Percentiles rank a stretch among this genome's conserved stretches.
phyloP scores from a whole-genome alignment of 37 sponge, comb jelly and placozoan genomes.

The Mnemiopsis leidyi region DNA sequence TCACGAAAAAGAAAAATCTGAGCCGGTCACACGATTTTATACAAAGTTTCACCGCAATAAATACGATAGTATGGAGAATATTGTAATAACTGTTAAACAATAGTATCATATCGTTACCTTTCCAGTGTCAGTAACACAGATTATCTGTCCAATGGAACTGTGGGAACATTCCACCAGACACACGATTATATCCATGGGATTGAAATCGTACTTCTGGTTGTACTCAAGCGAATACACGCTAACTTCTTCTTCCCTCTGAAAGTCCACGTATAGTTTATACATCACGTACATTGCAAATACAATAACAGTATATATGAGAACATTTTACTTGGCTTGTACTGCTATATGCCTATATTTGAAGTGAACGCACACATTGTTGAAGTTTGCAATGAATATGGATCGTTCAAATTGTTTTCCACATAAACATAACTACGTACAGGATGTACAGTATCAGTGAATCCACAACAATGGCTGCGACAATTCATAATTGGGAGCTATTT shows the following conservation, averaged over 20 bases:
- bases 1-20: too few relatives aligned
- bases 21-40: too few relatives aligned
- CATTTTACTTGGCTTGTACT: too few relatives aligned
- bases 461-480: background rate
- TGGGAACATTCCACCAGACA: constrained; percentile 33
- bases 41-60: too few relatives aligned
- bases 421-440: background rate
- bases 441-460: background rate
- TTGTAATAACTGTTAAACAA: too few relatives aligned
- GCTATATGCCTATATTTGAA: too few relatives aligned
- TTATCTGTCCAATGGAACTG: constrained; percentile 61
- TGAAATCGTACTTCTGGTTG: constrained; percentile 51
- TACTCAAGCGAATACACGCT: constrained; percentile 60
- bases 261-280: background rate
- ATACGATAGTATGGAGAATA: too few relatives aligned
- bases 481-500: background rate
- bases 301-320: background rate
- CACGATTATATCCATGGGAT: constrained; percentile 59
- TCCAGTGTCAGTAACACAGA: constrained; percentile 33
- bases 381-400: too few relatives aligned
- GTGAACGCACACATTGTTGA: too few relatives aligned
- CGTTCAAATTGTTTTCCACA: too few relatives aligned
- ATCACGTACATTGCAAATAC: background rate
- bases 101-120: constrained; percentile 50
- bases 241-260: constrained; percentile 21